These are phyloP conservation scores for Tachysurus vachellii DNA, from an alignment of 2,113 vertebrate species.

Conservation along the genomic window DNA sequence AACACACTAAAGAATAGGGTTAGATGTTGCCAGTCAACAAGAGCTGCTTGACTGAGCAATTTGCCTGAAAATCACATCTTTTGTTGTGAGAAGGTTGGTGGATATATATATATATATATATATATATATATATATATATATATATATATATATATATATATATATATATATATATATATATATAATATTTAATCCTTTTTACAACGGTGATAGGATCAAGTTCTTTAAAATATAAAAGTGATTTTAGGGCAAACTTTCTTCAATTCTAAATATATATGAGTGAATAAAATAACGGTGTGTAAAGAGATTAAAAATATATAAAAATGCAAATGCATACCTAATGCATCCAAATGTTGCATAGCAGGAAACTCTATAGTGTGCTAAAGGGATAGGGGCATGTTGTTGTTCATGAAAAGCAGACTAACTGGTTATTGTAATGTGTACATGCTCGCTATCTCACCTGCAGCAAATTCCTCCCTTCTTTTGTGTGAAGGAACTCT, in stretches of 20 bases:
- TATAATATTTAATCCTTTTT: background rate
- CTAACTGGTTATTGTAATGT: conserved; percentile 52
- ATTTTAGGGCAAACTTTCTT: background rate
- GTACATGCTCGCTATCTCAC: conserved; percentile 54
- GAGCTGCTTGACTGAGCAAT: conserved; percentile 48
- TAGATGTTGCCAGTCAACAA: conserved; percentile 52
- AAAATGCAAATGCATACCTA: background rate
- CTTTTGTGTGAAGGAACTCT: conserved; percentile 63
- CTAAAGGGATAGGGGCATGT: conserved; percentile 8
- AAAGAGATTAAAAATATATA: background rate
- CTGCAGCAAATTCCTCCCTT: conserved; percentile 31
- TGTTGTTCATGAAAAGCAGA: conserved; percentile 42
- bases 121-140: too few relatives aligned
- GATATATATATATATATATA: conserved; percentile 4
- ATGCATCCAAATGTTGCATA: background rate
- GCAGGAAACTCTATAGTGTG: background rate
- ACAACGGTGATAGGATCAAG: background rate
- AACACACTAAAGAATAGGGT: conserved; percentile 52
- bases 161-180: too few relatives aligned
- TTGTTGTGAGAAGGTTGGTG: conserved; percentile 17
- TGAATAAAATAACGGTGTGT: background rate
- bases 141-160: too few relatives aligned
- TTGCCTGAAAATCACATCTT: conserved; percentile 54
- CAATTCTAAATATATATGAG: background rate
- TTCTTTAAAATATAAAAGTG: background rate